A percentile compares a stretch with the other conserved stretches of the same genome.
Evolutionary conservation across 2,888 invertebrate species (phyloP).

Genomic region (Macrophya annulata): DNA sequence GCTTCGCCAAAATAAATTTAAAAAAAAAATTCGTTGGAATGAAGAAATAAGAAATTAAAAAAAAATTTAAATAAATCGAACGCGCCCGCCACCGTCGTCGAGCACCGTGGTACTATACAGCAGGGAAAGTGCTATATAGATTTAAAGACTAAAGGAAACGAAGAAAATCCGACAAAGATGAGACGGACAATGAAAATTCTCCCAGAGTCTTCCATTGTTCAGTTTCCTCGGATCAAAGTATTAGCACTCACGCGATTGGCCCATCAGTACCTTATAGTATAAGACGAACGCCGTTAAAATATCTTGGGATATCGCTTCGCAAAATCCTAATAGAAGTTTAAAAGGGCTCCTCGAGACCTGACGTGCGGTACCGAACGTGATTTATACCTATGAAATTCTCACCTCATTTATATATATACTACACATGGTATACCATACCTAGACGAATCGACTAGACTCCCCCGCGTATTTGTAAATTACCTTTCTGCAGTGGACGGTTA

Average conservation of each 20-base stretch:
- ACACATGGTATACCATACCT: too few species aligned
- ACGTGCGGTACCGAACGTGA: slow-evolving; percentile 32
- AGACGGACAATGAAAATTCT: slow-evolving; percentile 48
- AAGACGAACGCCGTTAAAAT: slow-evolving; percentile 35
- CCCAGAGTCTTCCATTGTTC: slow-evolving; percentile 45
- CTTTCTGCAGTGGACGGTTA: not conserved
- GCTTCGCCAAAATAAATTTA: slow-evolving; percentile 28
- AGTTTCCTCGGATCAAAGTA: slow-evolving; percentile 49
- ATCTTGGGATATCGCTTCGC: slow-evolving; percentile 35
- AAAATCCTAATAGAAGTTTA: slow-evolving; percentile 50
- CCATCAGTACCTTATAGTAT: slow-evolving; percentile 35
- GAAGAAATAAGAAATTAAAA: not conserved
- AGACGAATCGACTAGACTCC: too few species aligned
- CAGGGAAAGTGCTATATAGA: not conserved
- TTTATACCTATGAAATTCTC: slow-evolving; percentile 15
- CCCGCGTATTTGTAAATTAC: not conserved
- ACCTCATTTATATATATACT: not conserved
- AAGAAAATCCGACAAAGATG: slow-evolving; percentile 39
- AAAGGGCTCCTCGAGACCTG: slow-evolving; percentile 13
- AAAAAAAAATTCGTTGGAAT: not conserved
- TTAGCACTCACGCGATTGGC: slow-evolving; percentile 54
- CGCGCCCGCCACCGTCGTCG: not conserved
- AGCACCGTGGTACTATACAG: not conserved
- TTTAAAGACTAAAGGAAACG: slow-evolving; percentile 3
- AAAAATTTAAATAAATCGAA: slow-evolving; percentile 23